Base-by-base conservation (phyloP, 2,113 vertebrate genomes). In the Sarotherodon lohbergeri region DNA sequence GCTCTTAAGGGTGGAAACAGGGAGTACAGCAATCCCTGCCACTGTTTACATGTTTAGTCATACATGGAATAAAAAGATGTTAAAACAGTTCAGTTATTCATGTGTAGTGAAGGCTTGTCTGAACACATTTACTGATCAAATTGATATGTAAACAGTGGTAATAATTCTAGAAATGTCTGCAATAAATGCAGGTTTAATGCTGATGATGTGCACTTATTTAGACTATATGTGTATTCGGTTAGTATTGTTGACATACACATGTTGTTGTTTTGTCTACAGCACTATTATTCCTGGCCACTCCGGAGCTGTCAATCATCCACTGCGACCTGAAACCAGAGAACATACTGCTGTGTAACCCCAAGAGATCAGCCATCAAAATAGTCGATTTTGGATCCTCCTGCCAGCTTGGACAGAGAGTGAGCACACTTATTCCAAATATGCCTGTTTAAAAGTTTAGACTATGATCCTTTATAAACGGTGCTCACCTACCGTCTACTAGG, bases 281-380 rank as follows among this genome's bases (percentile, higher is more conserved):
- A 1, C 96, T 99, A 95, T 97, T 99, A 93, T 99, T 99, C 94
- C 95, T 99, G 95, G 98, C 98, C 93, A 98, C 98, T 4, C 98
- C 98, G 1, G 98, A 99, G 94, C 97, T 99, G 94, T 98, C 98
- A 96, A 98, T 99, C 96, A 99, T 99, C 90, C 98, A 99, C 97
- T 99, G 98, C 96, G 98, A 99, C 96, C 97, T 99, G 95, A 99
- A 99, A 94, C 98, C 98, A 2, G 98, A 99, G 94, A 99, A 99
- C 95, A 99, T 99, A 92, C 96, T 99, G 87, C 97, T 99, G 88
- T 98, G 98, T 96, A 99, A 99, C 86, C 98, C 98, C 94, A 99
- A 99, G 91, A 97, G 98, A 91, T 98, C 97, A 14, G 98, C 98
- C 95, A 98, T 99, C 95, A 99, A 99, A 92, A 98, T 99, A 5